Evolutionary conservation across 2,797 vertebrate genomes (phyloP), one percentile per base, ranked within the genome.

Genomic region (Botia kubotai): DNA sequence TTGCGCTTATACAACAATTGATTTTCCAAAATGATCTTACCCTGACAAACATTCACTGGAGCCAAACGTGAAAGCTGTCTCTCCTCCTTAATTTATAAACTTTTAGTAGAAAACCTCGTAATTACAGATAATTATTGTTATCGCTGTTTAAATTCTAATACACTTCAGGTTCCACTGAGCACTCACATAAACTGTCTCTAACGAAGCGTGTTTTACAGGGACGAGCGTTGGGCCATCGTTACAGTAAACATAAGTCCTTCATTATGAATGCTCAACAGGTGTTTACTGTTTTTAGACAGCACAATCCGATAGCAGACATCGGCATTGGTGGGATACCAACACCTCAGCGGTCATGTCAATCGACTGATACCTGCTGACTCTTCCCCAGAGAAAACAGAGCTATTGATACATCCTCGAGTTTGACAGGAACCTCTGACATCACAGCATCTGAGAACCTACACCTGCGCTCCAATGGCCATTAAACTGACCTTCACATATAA

Each of bases 81-180:
- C 58, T 4, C 10, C 21, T 33, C 2, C 23, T 13, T 69, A 58
- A 13, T 11, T 33, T 33, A n/a, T n/a, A n/a, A 66, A 39, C 8
- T 58, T 46, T 16, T 33, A 19, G 12, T 17, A 55, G 8, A 76
- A 70, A n/a, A 70, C 6, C 33, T 52, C 53, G 69, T 77, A 53
- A 71, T 77, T 69, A 36, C 68, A 53, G 43, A 55, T 77, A 66
- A 82, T 33, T 83, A 80, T 67, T 74, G 75, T 75, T 77, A 77
- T 71, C 60, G 57, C 68, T 71, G 14, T 76, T 81, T 66, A 76
- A 69, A 82, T 80, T 63, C 62, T 66, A 82, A 58, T 21, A 70
- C 66, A 6, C 57, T 65, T 75, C 75, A 8, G 16, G 55, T 13
- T 26, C 52, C 63, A 53, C 26, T 66, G 63, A 82, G 69, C 60